Percentiles rank a stretch among this genome's conserved stretches.
Conservation (phyloP, 1,140 invertebrate species). For the Heliothis subflexa region DNA sequence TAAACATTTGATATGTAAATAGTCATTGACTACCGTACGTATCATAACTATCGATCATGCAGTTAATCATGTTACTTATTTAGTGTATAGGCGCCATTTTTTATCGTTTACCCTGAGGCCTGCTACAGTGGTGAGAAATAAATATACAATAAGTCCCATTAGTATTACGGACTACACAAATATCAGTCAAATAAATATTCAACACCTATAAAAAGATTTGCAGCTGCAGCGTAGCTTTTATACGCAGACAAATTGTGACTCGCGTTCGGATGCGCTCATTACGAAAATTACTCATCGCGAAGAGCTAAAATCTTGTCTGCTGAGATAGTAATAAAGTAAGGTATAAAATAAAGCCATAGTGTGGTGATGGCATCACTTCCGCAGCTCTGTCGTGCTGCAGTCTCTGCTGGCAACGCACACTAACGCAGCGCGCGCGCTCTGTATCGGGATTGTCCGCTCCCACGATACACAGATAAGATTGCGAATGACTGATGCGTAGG, state of each 20-base stretch:
- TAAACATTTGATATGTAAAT: conserved; percentile 8
- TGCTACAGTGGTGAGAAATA: conserved; percentile 14
- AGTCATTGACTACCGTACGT: conserved; percentile 9
- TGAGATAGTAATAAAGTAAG: conserved; percentile 50
- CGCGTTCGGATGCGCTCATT: conserved; percentile 21
- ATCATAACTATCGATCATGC: neutral
- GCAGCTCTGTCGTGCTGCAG: neutral
- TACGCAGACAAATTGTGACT: neutral
- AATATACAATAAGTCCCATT: conserved; percentile 19
- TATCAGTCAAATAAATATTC: conserved; percentile 25
- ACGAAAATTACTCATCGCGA: conserved; percentile 34
- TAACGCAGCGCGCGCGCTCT: conserved; percentile 62
- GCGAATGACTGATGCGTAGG: conserved; percentile 82
- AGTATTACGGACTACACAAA: neutral
- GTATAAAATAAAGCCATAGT: conserved; percentile 51
- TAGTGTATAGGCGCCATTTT: conserved; percentile 5
- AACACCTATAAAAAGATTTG: conserved; percentile 19
- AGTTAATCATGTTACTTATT: conserved; percentile 15
- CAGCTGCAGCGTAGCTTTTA: neutral
- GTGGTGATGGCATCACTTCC: conserved; percentile 43
- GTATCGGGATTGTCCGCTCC: conserved; percentile 72
- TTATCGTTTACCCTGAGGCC: conserved; percentile 2
- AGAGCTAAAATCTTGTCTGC: conserved; percentile 40
- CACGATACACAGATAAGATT: conserved; percentile 84
- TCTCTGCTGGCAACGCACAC: conserved; percentile 53